Evolutionary conservation across 2,797 vertebrate species (phyloP), one percentile per base, ranked within the genome.

Genomic region (Urocyon cinereoargenteus): DNA sequence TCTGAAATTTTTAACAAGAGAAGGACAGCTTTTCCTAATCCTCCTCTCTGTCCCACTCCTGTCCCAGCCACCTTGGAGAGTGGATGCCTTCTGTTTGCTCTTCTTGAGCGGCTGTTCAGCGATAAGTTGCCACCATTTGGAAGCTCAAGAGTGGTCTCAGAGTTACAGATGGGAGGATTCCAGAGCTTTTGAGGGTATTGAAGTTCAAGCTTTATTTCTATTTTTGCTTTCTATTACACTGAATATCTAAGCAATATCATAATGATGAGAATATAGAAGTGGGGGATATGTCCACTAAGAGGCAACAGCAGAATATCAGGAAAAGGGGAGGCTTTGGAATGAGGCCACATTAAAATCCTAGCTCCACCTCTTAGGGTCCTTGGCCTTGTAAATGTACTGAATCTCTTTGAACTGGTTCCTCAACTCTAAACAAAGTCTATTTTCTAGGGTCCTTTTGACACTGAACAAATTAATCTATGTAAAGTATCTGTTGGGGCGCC

Each of bases 1-100:
- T 95, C 36, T 91, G n/a, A 86, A 66, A 86, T 86, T 26, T 90
- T 92, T 95, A 90, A 82, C 40, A 45, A 82, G 70, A 93, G 85
- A 92, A 93, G 45, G n/a, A 22, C 9, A 62, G 57, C 31, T 55
- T 66, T 83, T 59, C 66, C 57, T 77, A 31, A 68, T 66, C 16
- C 34, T 18, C 55, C 12, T 51, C 66, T 40, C 21, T 31, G 15
- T 11, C 28, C 64, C n/a, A 66, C 28, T 70, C 16, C 36, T 34
- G 24, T 8, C 40, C 49, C 31, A 31, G 26, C 81, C 55, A 88
- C 57, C 28, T 72, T 21, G 66, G 51, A 13, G 22, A 89, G n/a
- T 68, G 12, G n/a, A 28, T 94, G 5, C 7, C 68, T 90, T 85
- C 51, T 64, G 7, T 55, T 73, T 89, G 34, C 22, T 57, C n/a